These are phyloP conservation scores for Galbula dea DNA, from an alignment of 2,113 vertebrate genomes.

Conservation along the genomic window DNA sequence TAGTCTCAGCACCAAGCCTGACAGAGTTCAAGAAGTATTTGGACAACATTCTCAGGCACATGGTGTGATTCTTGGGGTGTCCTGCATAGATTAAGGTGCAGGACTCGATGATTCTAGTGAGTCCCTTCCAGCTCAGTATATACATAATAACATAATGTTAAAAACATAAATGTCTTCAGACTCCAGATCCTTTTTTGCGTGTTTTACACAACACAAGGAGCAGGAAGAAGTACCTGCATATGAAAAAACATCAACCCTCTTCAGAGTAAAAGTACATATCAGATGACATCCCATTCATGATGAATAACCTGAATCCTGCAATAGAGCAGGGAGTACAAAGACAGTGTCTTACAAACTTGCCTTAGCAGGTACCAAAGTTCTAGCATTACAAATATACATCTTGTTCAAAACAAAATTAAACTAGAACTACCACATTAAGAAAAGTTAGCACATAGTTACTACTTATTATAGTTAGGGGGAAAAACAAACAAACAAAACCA, in stretches of 20 bases:
- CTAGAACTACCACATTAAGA: background rate
- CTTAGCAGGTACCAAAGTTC: background rate
- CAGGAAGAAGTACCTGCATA: background rate
- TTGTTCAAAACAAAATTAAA: background rate
- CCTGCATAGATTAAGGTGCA: no score
- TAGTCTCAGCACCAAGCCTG: no score
- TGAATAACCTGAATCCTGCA: background rate
- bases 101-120: no score
- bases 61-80: no score
- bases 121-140: no score
- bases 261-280: background rate
- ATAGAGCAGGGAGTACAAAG: background rate
- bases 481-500: background rate
- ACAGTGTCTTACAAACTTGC: background rate
- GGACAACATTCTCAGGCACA: no score
- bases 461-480: background rate
- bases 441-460: background rate
- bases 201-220: background rate
- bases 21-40: no score
- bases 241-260: background rate
- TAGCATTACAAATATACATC: background rate
- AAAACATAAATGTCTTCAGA: background rate
- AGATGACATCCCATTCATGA: background rate
- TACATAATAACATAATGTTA: no score
- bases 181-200: background rate